phyloP scores from a whole-genome alignment of 2,888 invertebrate species.

The Agrochola lychnidis region DNA sequence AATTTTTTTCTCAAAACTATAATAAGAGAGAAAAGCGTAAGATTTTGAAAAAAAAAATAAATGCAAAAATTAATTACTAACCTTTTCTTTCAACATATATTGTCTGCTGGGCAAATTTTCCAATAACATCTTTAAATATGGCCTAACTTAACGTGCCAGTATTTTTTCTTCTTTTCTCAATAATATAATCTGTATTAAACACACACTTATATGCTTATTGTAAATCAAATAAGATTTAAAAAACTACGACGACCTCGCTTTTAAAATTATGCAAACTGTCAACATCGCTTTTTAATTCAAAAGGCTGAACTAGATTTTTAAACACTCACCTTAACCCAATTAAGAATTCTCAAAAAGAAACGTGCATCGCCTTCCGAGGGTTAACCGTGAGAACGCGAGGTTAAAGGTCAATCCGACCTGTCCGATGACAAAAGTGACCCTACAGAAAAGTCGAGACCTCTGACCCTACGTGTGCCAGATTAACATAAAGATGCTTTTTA shows the following conservation, averaged over 20 bases:
- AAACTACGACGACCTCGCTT: neutral
- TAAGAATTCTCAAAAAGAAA: slow-evolving; percentile 51
- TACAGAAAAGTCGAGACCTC: slow-evolving; percentile 84
- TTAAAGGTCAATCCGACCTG: slow-evolving; percentile 83
- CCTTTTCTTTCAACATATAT: neutral
- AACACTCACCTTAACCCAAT: slow-evolving; percentile 66
- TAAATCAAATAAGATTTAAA: neutral
- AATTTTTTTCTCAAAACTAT: no score
- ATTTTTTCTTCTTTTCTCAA: neutral
- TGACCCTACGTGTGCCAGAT: slow-evolving; percentile 84
- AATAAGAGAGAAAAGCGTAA: neutral
- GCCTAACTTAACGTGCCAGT: fast-evolving
- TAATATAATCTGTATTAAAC: neutral
- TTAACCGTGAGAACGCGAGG: slow-evolving; percentile 84
- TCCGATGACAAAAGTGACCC: slow-evolving; percentile 73
- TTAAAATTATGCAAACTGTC: slow-evolving; percentile 56
- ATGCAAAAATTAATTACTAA: neutral
- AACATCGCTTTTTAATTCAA: slow-evolving; percentile 38
- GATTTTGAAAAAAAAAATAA: neutral
- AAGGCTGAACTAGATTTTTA: slow-evolving; percentile 60
- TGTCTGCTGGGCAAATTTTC: neutral
- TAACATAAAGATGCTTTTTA: slow-evolving; percentile 71
- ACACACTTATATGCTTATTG: neutral
- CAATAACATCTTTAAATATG: neutral
- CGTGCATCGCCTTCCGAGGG: slow-evolving; percentile 62